Conservation (phyloP, 2,113 vertebrate species). For the Trogon surrucura region DNA sequence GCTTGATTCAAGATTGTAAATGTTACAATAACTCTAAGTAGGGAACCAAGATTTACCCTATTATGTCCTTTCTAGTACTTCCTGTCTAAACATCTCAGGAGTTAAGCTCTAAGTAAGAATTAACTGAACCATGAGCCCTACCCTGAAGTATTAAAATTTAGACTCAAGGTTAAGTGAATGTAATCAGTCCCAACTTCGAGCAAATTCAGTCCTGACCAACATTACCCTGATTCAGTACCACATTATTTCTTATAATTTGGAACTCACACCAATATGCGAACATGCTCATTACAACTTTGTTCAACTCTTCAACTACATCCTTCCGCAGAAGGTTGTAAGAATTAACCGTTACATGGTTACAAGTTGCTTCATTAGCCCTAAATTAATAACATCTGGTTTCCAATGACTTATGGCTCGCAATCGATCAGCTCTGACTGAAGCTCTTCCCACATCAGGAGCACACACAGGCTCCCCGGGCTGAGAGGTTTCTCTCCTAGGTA, state of each 20-base stretch:
- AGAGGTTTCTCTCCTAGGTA: neutral
- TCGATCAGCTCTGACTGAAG: slow-evolving; percentile 4
- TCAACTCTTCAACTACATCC: slow-evolving; percentile 21
- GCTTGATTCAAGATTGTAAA: neutral
- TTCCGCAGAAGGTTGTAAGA: slow-evolving; percentile 1
- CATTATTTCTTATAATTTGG: neutral
- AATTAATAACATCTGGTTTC: slow-evolving; percentile 48
- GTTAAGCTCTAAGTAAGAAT: neutral
- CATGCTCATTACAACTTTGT: slow-evolving; percentile 16
- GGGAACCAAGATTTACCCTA: neutral
- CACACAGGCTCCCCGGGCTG: neutral
- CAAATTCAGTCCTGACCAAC: neutral
- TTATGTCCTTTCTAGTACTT: neutral
- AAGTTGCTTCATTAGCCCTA: slow-evolving; percentile 30
- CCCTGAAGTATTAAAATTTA: neutral
- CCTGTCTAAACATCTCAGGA: neutral
- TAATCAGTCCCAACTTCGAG: neutral
- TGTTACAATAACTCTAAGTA: neutral
- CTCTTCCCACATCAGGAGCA: neutral
- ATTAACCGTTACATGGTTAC: slow-evolving; percentile 50
- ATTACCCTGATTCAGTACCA: neutral
- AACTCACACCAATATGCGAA: neutral
- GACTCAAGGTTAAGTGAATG: neutral
- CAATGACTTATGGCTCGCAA: slow-evolving; percentile 8
- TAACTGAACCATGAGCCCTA: neutral